Evolutionary conservation across 2,113 vertebrate genomes (phyloP).

Genomic region (Xiphophorus maculatus): DNA sequence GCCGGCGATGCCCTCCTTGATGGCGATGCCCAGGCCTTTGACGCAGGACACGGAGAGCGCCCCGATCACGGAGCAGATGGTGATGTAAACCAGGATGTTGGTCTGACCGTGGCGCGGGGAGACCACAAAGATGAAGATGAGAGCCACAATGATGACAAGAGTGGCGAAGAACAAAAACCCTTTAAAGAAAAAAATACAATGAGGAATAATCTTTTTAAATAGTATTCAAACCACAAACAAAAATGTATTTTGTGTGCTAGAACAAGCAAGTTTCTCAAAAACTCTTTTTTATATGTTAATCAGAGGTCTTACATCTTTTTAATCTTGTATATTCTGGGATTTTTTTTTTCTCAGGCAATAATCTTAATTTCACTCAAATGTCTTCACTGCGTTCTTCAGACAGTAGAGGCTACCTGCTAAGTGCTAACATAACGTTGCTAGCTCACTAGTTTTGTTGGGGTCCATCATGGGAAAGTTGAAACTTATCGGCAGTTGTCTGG

Average conservation of each 20-base stretch:
- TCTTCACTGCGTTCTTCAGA: no score
- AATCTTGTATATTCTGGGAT: no score
- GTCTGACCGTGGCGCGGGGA: slow-evolving; percentile 94
- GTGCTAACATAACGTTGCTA: no score
- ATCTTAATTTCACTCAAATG: no score
- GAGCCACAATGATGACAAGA: slow-evolving; percentile 88
- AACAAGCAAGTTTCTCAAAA: no score
- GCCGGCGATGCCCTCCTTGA: slow-evolving; percentile 91
- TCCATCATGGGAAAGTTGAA: no score
- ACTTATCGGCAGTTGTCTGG: no score
- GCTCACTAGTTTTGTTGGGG: no score
- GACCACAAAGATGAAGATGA: slow-evolving; percentile 93
- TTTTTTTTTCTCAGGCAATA: no score
- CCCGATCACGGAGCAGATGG: slow-evolving; percentile 97
- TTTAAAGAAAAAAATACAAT: slow-evolving; percentile 40
- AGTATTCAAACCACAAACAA: background rate
- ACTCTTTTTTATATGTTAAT: no score
- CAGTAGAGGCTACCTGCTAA: no score
- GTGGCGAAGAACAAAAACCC: slow-evolving; percentile 94
- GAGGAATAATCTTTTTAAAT: background rate
- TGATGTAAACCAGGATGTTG: slow-evolving; percentile 97
- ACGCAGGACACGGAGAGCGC: slow-evolving; percentile 96
- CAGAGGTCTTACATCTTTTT: no score
- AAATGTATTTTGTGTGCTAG: background rate
- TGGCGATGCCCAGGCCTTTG: slow-evolving; percentile 94